phyloP scores from a whole-genome alignment of 1,140 invertebrate genomes.

The Aplysia californica region DNA sequence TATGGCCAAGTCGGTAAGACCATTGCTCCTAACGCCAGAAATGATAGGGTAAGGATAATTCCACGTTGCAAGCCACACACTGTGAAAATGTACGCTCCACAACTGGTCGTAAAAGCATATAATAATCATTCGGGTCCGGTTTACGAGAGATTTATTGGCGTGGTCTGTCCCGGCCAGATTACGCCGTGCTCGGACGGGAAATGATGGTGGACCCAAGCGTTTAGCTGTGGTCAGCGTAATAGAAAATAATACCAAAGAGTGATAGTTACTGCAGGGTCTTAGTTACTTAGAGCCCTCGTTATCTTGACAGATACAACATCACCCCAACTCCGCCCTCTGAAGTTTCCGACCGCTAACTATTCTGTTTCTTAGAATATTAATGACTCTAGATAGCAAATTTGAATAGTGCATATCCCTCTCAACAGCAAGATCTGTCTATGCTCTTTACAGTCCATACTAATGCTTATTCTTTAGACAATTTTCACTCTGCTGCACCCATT shows the following conservation, averaged over 20 bases:
- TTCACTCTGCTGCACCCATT: no score
- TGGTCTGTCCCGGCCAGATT: neutral
- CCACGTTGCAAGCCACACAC: no score
- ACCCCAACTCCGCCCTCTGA: no score
- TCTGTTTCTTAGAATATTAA: no score
- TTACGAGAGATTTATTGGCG: neutral
- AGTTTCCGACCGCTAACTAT: no score
- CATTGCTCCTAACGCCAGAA: neutral
- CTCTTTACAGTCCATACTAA: no score
- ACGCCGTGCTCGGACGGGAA: neutral
- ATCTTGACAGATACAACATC: no score
- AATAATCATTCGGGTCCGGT: neutral
- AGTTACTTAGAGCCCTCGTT: slow-evolving; percentile 6
- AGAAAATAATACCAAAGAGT: neutral
- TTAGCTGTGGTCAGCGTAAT: neutral
- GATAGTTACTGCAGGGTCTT: neutral
- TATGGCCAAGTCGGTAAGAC: slow-evolving; percentile 6
- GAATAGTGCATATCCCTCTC: no score
- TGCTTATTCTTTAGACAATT: no score
- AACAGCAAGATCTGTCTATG: no score
- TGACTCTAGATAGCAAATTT: no score
- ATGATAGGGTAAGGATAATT: neutral
- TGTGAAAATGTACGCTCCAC: no score
- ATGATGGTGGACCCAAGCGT: neutral
- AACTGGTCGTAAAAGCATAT: slow-evolving; percentile 2